A percentile compares a stretch with the other conserved stretches of the same genome.
phyloP scores from a whole-genome alignment of 92 coral and sea anemone species.

The Meandrina meandrites region DNA sequence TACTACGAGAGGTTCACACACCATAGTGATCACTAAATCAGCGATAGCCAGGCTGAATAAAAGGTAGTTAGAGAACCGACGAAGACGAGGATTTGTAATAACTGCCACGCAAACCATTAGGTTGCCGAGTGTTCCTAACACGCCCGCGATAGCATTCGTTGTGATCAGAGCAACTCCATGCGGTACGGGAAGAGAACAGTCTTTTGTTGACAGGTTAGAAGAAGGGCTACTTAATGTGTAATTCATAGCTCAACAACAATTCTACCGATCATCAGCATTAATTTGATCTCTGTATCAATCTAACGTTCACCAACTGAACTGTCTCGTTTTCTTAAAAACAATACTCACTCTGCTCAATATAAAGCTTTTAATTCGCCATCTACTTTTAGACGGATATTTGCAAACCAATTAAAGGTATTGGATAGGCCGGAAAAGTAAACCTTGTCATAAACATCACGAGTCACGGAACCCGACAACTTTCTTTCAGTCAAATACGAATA shows the following conservation, averaged over 20 bases:
- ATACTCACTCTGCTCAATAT: background rate
- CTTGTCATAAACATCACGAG: too few relatives aligned
- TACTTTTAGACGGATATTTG: background rate
- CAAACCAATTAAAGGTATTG: background rate
- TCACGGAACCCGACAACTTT: too few relatives aligned
- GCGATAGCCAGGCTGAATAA: constrained; percentile 61
- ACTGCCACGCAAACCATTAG: constrained; percentile 53
- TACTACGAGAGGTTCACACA: constrained; percentile 36
- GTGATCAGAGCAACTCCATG: constrained; percentile 19
- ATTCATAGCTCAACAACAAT: background rate
- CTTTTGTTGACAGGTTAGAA: background rate
- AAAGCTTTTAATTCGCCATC: too few relatives aligned
- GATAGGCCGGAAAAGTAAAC: too few relatives aligned
- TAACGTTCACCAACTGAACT: too few relatives aligned
- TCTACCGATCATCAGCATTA: background rate
- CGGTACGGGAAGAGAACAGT: background rate
- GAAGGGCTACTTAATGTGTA: background rate
- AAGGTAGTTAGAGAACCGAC: constrained; percentile 43
- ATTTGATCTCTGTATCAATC: background rate
- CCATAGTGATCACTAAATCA: constrained; percentile 42
- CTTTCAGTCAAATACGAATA: too few relatives aligned
- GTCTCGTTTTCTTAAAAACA: background rate
- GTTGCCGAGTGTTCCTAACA: constrained; percentile 52
- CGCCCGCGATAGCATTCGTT: constrained; percentile 22
- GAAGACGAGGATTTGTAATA: constrained; percentile 32